Evolutionary conservation across 2,797 vertebrate species (phyloP).

Genomic region (Rallus crepitans): DNA sequence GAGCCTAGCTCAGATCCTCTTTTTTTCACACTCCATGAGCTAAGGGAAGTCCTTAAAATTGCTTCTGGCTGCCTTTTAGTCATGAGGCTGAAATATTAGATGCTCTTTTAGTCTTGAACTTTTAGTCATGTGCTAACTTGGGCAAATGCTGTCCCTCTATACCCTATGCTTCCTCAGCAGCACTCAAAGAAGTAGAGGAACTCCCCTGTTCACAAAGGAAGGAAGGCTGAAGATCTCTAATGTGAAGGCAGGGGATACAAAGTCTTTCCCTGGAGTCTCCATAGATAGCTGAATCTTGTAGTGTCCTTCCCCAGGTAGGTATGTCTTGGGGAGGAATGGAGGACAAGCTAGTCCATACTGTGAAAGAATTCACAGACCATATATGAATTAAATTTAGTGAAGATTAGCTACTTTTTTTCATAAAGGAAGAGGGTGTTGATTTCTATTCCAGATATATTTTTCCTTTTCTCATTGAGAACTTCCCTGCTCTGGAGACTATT

Average conservation of each 20-base stretch:
- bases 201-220: neutral
- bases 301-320: neutral
- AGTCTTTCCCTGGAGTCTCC: neutral
- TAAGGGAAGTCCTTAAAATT: neutral
- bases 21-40: neutral
- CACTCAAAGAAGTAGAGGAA: neutral
- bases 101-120: neutral
- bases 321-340: neutral
- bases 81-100: neutral
- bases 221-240: neutral
- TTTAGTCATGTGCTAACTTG: neutral
- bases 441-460: neutral
- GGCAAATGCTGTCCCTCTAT: neutral
- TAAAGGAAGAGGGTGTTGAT: neutral
- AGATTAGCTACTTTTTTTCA: neutral
- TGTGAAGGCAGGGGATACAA: neutral
- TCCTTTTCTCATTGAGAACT: neutral
- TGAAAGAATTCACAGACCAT: neutral
- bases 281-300: rapidly evolving
- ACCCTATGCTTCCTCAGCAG: neutral
- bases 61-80: neutral
- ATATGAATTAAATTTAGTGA: neutral
- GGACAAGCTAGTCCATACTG: neutral
- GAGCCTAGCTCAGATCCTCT: neutral
- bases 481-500: neutral